A percentile compares a stretch with the other conserved stretches of the same genome.
Conservation (phyloP, 2,797 vertebrate genomes). For the Microtus agrestis region DNA sequence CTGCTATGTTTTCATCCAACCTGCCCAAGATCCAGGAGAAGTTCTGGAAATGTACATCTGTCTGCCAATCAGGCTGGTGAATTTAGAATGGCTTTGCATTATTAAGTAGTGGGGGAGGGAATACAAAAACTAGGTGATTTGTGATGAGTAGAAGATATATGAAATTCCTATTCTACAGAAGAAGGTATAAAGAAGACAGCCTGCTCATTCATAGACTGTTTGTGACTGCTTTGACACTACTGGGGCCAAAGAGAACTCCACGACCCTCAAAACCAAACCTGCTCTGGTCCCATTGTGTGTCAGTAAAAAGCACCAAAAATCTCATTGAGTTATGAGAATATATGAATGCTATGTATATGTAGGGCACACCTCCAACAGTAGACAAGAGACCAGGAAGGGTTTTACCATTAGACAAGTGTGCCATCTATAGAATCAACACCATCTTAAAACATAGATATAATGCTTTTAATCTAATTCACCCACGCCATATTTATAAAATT, state of each 20-base stretch:
- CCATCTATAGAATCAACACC: background rate
- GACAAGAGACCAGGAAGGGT: background rate
- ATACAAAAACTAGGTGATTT: background rate
- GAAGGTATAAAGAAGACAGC: background rate
- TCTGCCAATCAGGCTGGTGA: background rate
- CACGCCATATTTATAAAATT: background rate
- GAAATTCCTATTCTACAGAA: background rate
- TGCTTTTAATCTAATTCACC: background rate
- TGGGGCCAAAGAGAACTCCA: rapidly evolving
- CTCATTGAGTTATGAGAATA: background rate
- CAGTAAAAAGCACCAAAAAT: background rate
- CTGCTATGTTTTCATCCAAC: background rate
- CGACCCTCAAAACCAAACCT: background rate
- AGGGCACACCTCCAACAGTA: background rate
- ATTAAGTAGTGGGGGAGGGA: background rate
- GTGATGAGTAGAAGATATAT: background rate
- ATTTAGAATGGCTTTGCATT: background rate
- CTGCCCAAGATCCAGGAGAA: background rate
- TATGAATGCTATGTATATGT: background rate
- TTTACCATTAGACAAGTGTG: background rate
- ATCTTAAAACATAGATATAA: background rate
- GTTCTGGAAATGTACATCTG: background rate
- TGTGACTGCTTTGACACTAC: rapidly evolving
- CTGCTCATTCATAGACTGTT: background rate
- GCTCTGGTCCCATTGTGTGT: rapidly evolving